Conservation (phyloP, 2,797 vertebrate species). For the Heteromormyrus szaboi region DNA sequence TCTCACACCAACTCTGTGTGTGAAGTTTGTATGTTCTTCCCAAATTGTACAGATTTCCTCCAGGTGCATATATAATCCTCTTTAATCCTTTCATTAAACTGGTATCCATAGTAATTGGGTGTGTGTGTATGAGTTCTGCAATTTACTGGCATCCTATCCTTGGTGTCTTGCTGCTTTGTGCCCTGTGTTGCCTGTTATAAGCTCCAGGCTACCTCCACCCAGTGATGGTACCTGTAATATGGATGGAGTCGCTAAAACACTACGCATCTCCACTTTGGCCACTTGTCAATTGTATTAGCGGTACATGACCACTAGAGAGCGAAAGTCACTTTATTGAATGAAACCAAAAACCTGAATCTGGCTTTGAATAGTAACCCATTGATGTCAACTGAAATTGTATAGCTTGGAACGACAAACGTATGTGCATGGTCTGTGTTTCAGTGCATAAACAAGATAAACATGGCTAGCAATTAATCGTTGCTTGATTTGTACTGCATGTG, state of each 20-base stretch:
- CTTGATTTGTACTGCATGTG: background rate
- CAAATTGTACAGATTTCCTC: background rate
- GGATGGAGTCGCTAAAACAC: background rate
- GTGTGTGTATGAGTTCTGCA: background rate
- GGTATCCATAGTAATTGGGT: background rate
- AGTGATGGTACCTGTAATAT: background rate
- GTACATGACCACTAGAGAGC: constrained; percentile 31
- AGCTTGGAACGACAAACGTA: background rate
- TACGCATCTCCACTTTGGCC: background rate
- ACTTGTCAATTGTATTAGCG: background rate
- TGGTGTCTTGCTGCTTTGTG: background rate
- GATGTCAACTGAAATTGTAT: background rate
- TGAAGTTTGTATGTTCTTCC: background rate
- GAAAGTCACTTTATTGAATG: constrained; percentile 20
- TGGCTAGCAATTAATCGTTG: background rate
- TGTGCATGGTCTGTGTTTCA: background rate
- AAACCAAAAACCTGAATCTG: constrained; percentile 26
- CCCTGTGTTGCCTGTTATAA: background rate
- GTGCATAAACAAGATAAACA: background rate
- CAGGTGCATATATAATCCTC: background rate
- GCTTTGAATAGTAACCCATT: constrained; percentile 20
- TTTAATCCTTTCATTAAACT: background rate
- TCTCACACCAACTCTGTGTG: background rate
- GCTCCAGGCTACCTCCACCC: background rate
- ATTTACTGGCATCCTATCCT: background rate